Conservation (phyloP, 2,113 vertebrate species). For the Rhinoderma darwinii region DNA sequence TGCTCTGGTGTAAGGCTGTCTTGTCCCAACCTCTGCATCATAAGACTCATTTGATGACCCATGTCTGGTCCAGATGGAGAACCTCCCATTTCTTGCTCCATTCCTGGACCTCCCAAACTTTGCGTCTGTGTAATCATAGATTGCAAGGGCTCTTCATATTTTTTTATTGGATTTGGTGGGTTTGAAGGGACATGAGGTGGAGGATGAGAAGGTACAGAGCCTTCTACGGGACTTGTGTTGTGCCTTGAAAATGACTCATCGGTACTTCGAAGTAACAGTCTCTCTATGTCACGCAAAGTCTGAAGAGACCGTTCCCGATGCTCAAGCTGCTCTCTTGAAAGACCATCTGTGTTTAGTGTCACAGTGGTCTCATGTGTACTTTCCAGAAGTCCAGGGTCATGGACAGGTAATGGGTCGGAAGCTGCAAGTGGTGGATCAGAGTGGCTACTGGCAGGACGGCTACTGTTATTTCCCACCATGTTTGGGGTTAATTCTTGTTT, state of each 20-base stretch:
- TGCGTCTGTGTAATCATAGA: slow-evolving; percentile 96
- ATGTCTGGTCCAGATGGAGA: slow-evolving; percentile 81
- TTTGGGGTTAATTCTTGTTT: slow-evolving; percentile 76
- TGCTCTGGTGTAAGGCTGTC: slow-evolving; percentile 93
- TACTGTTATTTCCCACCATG: slow-evolving; percentile 73
- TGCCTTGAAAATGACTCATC: slow-evolving; percentile 75
- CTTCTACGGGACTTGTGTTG: slow-evolving; percentile 65
- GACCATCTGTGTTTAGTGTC: slow-evolving; percentile 75
- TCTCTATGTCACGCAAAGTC: slow-evolving; percentile 93
- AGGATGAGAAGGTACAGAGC: slow-evolving; percentile 58
- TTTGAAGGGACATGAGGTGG: slow-evolving; percentile 60
- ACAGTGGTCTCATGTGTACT: slow-evolving; percentile 61
- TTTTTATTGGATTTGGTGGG: slow-evolving; percentile 77
- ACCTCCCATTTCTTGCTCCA: slow-evolving; percentile 80
- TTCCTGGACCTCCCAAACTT: slow-evolving; percentile 78
- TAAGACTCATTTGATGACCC: slow-evolving; percentile 83
- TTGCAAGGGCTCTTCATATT: slow-evolving; percentile 92
- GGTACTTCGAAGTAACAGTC: slow-evolving; percentile 85
- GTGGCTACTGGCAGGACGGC: slow-evolving; percentile 70
- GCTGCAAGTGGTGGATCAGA: slow-evolving; percentile 70
- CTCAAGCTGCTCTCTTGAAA: slow-evolving; percentile 96
- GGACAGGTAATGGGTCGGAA: slow-evolving; percentile 67
- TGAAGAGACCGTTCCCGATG: slow-evolving; percentile 94
- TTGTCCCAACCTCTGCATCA: slow-evolving; percentile 81
- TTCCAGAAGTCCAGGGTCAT: slow-evolving; percentile 64